These are phyloP conservation scores for Armadillidium nasatum DNA, from an alignment of 1,140 invertebrate genomes.

Conservation along the genomic window DNA sequence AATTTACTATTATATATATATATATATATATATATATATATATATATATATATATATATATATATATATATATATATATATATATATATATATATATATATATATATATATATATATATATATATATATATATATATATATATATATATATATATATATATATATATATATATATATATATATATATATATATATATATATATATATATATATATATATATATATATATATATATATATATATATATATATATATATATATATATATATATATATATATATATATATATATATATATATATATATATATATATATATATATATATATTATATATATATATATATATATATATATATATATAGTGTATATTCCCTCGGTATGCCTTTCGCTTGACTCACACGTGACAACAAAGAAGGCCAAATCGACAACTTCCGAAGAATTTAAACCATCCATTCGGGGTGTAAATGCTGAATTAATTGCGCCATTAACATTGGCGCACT, in stretches of 20 bases:
- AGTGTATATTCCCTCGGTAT: neutral
- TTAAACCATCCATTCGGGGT: slow-evolving; percentile 3
- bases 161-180: neutral
- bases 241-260: no score
- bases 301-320: slow-evolving; percentile 15
- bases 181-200: no score
- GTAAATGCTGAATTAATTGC: slow-evolving; percentile 7
- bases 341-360: neutral
- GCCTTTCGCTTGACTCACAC: neutral
- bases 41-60: slow-evolving; percentile 22
- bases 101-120: slow-evolving; percentile 18
- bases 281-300: slow-evolving; percentile 13
- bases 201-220: no score
- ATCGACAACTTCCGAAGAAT: slow-evolving; percentile 9
- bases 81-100: neutral
- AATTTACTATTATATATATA: neutral
- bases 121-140: slow-evolving; percentile 19
- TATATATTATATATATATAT: neutral
- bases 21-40: slow-evolving; percentile 21
- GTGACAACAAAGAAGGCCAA: neutral
- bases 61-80: neutral
- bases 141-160: slow-evolving; percentile 19
- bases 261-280: no score
- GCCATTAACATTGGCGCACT: neutral
- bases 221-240: no score